Conservation (phyloP, 2,797 vertebrate genomes). For the Muraenolepis orangiensis region DNA sequence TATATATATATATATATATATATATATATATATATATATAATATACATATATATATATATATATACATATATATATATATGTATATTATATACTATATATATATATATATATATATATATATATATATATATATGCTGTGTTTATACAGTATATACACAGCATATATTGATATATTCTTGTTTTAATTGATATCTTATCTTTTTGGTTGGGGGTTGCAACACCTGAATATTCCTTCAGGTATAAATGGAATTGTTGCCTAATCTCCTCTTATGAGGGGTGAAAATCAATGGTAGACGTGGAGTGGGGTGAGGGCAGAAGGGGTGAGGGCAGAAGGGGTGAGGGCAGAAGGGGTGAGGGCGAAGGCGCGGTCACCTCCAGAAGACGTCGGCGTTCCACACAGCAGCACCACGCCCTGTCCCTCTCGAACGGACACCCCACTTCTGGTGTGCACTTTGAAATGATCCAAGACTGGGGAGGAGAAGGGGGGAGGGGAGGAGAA, state of each 20-base stretch:
- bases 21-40: no score
- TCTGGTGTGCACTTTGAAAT: slow-evolving; percentile 83
- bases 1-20: no score
- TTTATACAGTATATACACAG: no score
- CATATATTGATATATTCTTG: neutral
- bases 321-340: neutral
- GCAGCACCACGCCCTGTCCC: slow-evolving; percentile 91
- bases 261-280: neutral
- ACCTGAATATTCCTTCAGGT: neutral
- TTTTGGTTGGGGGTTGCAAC: neutral
- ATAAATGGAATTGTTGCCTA: neutral
- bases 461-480: slow-evolving; percentile 79
- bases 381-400: slow-evolving; percentile 85
- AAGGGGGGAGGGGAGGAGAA: slow-evolving; percentile 28
- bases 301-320: neutral
- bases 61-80: no score
- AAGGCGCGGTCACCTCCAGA: slow-evolving; percentile 79
- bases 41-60: no score
- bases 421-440: slow-evolving; percentile 91
- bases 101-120: no score
- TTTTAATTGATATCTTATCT: neutral
- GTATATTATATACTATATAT: no score
- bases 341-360: neutral
- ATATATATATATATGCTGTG: no score
- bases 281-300: neutral